Evolutionary conservation across 2,888 invertebrate genomes (phyloP).

Genomic region (Himalopsyche japonica): DNA sequence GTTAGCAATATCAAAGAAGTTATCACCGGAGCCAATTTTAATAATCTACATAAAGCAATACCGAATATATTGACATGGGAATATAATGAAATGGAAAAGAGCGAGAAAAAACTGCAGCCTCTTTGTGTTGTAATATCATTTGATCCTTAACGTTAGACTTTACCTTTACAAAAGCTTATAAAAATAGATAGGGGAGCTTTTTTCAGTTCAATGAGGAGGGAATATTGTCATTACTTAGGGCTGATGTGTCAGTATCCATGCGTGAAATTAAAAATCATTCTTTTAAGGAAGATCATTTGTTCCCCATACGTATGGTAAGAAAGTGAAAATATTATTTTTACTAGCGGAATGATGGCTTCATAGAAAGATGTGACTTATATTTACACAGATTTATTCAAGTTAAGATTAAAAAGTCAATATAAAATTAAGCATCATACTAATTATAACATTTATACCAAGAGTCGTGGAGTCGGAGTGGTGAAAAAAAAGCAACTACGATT

Average conservation of each 20-base stretch:
- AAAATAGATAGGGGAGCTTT: slow-evolving; percentile 1
- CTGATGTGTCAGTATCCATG: background rate
- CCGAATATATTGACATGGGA: background rate
- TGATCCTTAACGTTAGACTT: background rate
- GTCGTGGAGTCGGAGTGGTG: too few species aligned
- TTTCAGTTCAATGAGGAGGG: background rate
- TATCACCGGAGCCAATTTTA: background rate
- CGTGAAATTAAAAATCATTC: background rate
- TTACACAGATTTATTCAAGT: too few species aligned
- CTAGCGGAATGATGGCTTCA: too few species aligned
- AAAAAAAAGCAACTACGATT: too few species aligned
- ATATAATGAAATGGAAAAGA: background rate
- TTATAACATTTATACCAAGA: too few species aligned
- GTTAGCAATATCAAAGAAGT: background rate
- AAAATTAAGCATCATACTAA: too few species aligned
- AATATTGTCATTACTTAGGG: background rate
- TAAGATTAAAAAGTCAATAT: too few species aligned
- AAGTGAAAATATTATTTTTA: too few species aligned
- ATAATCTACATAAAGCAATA: background rate
- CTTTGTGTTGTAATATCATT: background rate
- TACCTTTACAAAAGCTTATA: background rate
- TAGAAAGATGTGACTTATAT: too few species aligned
- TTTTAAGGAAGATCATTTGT: background rate
- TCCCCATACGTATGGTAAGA: too few species aligned
- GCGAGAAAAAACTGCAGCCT: too few species aligned